Conservation (phyloP, 1,140 invertebrate species). For the Agrilus planipennis region DNA sequence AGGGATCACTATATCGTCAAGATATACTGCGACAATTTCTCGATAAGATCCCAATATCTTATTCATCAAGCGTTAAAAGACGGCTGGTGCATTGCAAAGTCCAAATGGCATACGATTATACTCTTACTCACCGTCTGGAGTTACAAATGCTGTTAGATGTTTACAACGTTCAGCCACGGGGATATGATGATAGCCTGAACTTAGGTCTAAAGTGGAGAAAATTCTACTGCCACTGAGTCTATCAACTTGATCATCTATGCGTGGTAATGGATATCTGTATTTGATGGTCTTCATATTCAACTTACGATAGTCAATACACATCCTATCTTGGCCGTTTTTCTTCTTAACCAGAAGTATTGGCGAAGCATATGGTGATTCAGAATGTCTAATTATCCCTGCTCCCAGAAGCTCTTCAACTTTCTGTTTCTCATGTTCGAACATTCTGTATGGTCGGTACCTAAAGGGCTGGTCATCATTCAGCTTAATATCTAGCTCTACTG, state of each 20-base stretch:
- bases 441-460: conserved; percentile 19
- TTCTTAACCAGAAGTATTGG: conserved; percentile 25
- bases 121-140: conserved; percentile 24
- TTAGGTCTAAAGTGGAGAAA: conserved; percentile 16
- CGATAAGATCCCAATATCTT: conserved; percentile 15
- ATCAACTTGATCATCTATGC: too few relatives aligned
- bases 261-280: too few relatives aligned
- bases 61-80: conserved; percentile 23
- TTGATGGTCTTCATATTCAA: conserved; percentile 7
- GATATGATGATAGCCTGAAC: conserved; percentile 9
- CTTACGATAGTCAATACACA: conserved; percentile 14
- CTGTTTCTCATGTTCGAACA: conserved; percentile 19
- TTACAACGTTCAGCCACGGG: conserved; percentile 1
- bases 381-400: conserved; percentile 27
- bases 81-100: conserved; percentile 20
- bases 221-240: conserved; percentile 13
- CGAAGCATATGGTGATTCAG: conserved; percentile 21
- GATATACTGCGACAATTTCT: conserved; percentile 18
- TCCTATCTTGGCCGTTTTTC: conserved; percentile 20
- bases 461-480: conserved; percentile 24
- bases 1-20: conserved; percentile 25
- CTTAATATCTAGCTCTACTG: too few relatives aligned
- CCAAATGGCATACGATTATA: conserved; percentile 26
- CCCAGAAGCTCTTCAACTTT: conserved; percentile 27
- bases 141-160: conserved; percentile 12